Conservation (phyloP, 1,140 invertebrate species). For the Sycophaga agraensis region DNA sequence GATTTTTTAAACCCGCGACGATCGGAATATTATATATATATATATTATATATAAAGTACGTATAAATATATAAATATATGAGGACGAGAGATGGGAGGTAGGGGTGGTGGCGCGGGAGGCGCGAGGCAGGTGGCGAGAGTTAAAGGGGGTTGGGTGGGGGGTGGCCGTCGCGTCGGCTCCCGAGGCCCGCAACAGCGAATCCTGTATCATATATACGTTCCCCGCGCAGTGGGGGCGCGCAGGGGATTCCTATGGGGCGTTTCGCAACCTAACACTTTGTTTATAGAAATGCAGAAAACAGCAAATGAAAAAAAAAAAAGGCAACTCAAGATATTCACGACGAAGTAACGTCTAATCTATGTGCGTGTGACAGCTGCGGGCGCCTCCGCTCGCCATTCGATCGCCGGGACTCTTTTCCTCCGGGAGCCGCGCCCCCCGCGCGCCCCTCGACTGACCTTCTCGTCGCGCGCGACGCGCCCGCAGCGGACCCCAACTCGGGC, state of each 20-base stretch:
- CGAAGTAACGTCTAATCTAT: slow-evolving; percentile 46
- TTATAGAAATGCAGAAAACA: slow-evolving; percentile 42
- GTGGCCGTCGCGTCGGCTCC: too few species aligned
- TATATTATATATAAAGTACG: background rate
- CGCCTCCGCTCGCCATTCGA: slow-evolving; percentile 38
- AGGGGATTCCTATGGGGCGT: slow-evolving; percentile 41
- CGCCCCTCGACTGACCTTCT: slow-evolving; percentile 7
- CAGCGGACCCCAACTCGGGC: too few species aligned
- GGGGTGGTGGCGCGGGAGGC: background rate
- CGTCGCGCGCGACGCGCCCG: too few species aligned
- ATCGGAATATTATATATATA: background rate
- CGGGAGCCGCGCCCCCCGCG: background rate
- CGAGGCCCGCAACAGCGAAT: too few species aligned
- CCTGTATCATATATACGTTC: slow-evolving; percentile 24
- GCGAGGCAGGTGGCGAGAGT: too few species aligned
- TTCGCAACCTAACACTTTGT: slow-evolving; percentile 49
- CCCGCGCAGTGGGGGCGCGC: too few species aligned
- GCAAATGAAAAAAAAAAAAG: slow-evolving; percentile 26
- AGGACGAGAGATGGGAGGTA: background rate
- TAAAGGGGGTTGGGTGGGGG: too few species aligned
- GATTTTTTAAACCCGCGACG: slow-evolving; percentile 25
- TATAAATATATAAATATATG: slow-evolving; percentile 6
- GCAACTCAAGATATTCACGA: slow-evolving; percentile 47
- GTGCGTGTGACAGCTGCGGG: slow-evolving; percentile 41
- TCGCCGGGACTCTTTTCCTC: slow-evolving; percentile 28